Percentiles rank a stretch among this genome's conserved stretches.
phyloP scores from a whole-genome alignment of 2,888 invertebrate genomes.

The Spodoptera littoralis region DNA sequence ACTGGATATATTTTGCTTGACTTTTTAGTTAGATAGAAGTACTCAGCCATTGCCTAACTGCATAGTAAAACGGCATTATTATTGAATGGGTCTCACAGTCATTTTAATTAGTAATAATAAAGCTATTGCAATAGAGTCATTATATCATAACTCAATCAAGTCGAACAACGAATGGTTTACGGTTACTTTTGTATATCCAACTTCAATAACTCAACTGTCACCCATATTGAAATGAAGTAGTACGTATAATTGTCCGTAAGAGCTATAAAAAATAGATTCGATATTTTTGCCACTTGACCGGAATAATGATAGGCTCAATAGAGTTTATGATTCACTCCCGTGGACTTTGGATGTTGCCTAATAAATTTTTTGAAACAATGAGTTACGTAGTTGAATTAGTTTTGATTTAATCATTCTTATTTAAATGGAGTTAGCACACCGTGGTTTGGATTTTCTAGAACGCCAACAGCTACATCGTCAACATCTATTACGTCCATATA shows the following conservation, averaged over 20 bases:
- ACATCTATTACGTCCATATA: no score
- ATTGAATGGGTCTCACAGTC: slow-evolving; percentile 34
- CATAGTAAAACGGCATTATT: background rate
- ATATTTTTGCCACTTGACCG: slow-evolving; percentile 35
- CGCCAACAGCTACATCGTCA: no score
- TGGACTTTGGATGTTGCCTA: slow-evolving; percentile 2
- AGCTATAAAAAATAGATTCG: slow-evolving; percentile 13
- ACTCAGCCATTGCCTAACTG: no score
- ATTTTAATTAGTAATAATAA: slow-evolving; percentile 48
- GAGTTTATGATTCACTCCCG: slow-evolving; percentile 24
- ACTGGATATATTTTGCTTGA: no score
- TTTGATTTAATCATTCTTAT: no score
- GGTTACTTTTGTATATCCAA: slow-evolving; percentile 27
- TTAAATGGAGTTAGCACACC: no score
- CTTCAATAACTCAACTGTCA: slow-evolving; percentile 31
- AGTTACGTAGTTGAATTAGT: no score
- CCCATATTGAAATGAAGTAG: slow-evolving; percentile 28
- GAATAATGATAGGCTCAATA: slow-evolving; percentile 21
- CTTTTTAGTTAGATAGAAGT: no score
- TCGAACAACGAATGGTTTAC: slow-evolving; percentile 24
- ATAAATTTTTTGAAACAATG: background rate
- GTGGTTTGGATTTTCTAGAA: no score
- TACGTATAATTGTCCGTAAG: slow-evolving; percentile 29
- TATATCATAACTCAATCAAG: slow-evolving; percentile 43
- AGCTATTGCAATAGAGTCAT: slow-evolving; percentile 16